phyloP scores from a whole-genome alignment of 2,797 vertebrate genomes.

The Gallinago solitaria region DNA sequence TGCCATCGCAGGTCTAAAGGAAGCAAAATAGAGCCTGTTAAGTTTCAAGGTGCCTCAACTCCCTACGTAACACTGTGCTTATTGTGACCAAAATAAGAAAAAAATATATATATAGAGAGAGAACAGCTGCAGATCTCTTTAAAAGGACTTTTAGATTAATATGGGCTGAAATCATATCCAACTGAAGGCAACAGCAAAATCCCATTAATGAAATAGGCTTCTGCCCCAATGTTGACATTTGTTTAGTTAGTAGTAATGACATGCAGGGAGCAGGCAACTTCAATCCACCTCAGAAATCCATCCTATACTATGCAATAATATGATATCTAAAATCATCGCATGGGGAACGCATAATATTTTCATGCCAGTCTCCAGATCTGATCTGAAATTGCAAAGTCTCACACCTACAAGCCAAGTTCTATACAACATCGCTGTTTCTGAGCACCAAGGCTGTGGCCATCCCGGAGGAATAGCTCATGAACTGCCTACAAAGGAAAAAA shows the following conservation, averaged over 20 bases:
- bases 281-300: not conserved
- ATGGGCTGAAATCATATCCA: not conserved
- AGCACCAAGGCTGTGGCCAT: not conserved
- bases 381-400: not conserved
- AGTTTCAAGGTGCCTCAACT: not conserved
- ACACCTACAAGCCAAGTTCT: not conserved
- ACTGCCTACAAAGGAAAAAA: no score
- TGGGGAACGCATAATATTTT: fast-evolving
- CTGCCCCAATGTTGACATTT: not conserved
- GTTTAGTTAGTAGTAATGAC: not conserved
- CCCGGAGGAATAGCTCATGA: fast-evolving
- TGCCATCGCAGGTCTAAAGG: not conserved
- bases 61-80: not conserved
- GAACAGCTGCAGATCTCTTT: not conserved
- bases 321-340: not conserved
- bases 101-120: not conserved
- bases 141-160: not conserved
- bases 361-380: not conserved
- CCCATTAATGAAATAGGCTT: not conserved
- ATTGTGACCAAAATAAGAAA: not conserved
- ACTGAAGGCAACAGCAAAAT: not conserved
- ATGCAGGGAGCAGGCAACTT: not conserved
- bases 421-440: not conserved
- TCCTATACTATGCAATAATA: fast-evolving
- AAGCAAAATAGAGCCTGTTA: not conserved